These are phyloP conservation scores for Rotaria magnacalcarata DNA, from an alignment of 2,888 invertebrate genomes.

Conservation along the genomic window DNA sequence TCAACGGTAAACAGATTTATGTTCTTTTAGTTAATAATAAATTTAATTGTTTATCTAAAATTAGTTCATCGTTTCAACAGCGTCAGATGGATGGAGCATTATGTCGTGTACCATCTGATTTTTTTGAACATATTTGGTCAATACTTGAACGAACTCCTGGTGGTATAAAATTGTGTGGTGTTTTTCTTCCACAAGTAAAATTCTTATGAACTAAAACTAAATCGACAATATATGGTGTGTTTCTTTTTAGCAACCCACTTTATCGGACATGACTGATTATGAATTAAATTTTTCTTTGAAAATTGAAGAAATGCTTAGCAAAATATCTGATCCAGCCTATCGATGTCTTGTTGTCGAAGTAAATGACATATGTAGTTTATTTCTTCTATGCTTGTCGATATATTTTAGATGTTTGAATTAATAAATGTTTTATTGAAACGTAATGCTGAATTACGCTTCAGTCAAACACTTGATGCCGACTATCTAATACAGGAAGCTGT, in stretches of 20 bases:
- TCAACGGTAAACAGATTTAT: neutral
- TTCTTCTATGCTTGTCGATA: neutral
- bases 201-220: neutral
- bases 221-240: neutral
- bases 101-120: constrained; percentile 85
- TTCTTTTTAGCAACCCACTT: constrained; percentile 70
- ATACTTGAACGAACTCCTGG: constrained; percentile 79
- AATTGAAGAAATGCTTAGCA: constrained; percentile 76
- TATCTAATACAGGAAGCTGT: constrained; percentile 42
- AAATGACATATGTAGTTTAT: neutral
- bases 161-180: constrained; percentile 80
- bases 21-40: neutral
- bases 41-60: constrained; percentile 56
- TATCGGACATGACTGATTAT: constrained; percentile 91
- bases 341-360: constrained; percentile 70
- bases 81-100: constrained; percentile 89
- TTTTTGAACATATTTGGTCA: constrained; percentile 83
- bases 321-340: constrained; percentile 68
- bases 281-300: constrained; percentile 88
- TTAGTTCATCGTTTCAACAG: constrained; percentile 71
- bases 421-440: constrained; percentile 41
- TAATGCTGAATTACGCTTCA: constrained; percentile 43
- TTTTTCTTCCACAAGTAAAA: constrained; percentile 68
- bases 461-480: constrained; percentile 38
- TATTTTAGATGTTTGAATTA: constrained; percentile 30